phyloP scores from a whole-genome alignment of 2,888 invertebrate genomes.

The Synanthedon formicaeformis region DNA sequence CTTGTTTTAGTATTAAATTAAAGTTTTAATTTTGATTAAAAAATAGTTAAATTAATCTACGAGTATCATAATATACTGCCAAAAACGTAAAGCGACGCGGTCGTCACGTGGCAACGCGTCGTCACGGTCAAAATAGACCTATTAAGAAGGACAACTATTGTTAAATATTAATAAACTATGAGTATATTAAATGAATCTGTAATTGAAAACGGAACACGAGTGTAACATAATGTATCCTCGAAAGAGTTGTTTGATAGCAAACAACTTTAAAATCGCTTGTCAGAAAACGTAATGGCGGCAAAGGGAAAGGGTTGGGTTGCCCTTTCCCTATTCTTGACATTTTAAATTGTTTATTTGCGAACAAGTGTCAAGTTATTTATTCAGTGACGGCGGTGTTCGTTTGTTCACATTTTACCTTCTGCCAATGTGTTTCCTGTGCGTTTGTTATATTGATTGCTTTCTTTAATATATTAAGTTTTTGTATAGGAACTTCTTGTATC shows the following conservation, averaged over 20 bases:
- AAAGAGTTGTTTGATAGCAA: constrained; percentile 18
- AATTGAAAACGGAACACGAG: not conserved
- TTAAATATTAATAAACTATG: no score
- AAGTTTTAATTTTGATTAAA: no score
- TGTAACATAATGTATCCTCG: not conserved
- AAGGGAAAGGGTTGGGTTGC: constrained; percentile 53
- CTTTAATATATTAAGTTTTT: no score
- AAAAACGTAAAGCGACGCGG: no score
- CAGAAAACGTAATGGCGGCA: constrained; percentile 58
- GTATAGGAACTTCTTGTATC: no score
- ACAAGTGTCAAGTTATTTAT: constrained; percentile 68
- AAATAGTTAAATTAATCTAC: no score
- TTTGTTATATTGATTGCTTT: constrained; percentile 1
- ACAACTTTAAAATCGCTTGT: constrained; percentile 56
- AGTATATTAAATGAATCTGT: constrained; percentile 4
- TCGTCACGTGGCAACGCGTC: no score
- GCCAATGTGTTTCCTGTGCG: not conserved
- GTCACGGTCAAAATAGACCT: no score
- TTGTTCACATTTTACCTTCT: not conserved
- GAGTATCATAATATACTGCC: no score
- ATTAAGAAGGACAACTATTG: no score
- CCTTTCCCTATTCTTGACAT: constrained; percentile 66
- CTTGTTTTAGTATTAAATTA: no score
- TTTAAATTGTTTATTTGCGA: constrained; percentile 69
- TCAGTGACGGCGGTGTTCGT: constrained; percentile 29